phyloP scores from a whole-genome alignment of 30 jellyfish, hydroid and myxozoan genomes.

The Chrysaora quinquecirrha region DNA sequence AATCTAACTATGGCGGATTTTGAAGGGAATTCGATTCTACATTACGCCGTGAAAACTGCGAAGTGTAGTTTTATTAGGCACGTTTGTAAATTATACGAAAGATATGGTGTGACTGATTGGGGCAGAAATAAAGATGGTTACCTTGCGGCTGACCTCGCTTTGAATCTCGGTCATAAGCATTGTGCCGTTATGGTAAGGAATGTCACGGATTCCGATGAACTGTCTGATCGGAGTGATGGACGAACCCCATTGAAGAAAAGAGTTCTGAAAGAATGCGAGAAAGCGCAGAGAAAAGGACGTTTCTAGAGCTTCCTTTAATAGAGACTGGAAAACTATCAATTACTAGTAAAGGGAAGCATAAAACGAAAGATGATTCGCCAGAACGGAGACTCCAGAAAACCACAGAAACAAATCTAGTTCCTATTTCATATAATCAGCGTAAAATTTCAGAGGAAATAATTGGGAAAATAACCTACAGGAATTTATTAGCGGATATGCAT shows the following conservation, averaged over 20 bases:
- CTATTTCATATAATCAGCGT: background rate
- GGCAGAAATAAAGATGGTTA: constrained; percentile 61
- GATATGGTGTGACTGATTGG: constrained; percentile 40
- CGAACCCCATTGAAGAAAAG: background rate
- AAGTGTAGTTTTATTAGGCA: constrained; percentile 61
- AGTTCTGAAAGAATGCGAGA: background rate
- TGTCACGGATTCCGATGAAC: constrained; percentile 8
- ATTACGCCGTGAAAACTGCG: constrained; percentile 62
- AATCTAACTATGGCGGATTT: constrained; percentile 30
- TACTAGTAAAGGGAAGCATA: background rate
- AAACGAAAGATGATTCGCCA: background rate
- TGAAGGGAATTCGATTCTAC: constrained; percentile 55
- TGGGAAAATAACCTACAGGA: constrained; percentile 49
- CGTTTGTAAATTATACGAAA: constrained; percentile 47
- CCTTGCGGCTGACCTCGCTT: constrained; percentile 68
- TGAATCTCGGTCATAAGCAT: constrained; percentile 60
- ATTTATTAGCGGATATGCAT: constrained; percentile 43
- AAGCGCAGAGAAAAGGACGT: background rate
- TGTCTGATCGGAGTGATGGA: background rate
- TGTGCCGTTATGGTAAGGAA: constrained; percentile 52
- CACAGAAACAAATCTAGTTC: background rate
- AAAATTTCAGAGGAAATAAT: constrained; percentile 47
- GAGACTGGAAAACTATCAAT: background rate
- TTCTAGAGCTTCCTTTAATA: background rate
- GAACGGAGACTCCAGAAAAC: background rate